These are phyloP conservation scores for Bucco capensis DNA, from an alignment of 2,113 vertebrate species.

Conservation along the genomic window DNA sequence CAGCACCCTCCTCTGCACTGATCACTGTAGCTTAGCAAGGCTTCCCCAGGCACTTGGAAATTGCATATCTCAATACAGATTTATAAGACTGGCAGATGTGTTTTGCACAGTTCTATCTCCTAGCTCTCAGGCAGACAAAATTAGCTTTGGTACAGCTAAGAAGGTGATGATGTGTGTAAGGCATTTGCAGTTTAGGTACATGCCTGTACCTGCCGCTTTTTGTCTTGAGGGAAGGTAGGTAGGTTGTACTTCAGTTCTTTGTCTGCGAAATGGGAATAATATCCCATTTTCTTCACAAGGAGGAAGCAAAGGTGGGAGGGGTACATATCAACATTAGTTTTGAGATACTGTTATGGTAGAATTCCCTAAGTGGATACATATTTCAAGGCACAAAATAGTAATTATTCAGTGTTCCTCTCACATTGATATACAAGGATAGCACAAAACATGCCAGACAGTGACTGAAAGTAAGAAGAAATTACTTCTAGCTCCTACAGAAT, in stretches of 20 bases:
- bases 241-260: background rate
- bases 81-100: slow-evolving; percentile 19
- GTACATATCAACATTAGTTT: background rate
- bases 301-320: background rate
- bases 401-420: background rate
- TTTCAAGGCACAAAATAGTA: background rate
- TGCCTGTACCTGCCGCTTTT: slow-evolving; percentile 22
- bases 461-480: background rate
- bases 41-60: slow-evolving; percentile 33
- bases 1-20: slow-evolving; percentile 2
- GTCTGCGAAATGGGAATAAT: background rate
- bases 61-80: background rate
- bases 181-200: background rate
- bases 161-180: background rate
- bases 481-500: background rate
- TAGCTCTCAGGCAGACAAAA: slow-evolving; percentile 19
- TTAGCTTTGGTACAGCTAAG: slow-evolving; percentile 18
- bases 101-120: slow-evolving; percentile 16
- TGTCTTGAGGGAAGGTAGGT: background rate
- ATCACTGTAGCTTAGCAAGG: background rate
- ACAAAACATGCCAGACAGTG: background rate
- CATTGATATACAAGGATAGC: background rate
- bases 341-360: background rate
- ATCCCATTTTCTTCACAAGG: background rate
- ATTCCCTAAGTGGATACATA: background rate